phyloP scores from a whole-genome alignment of 2,888 invertebrate species.

The Escarpia spicata region DNA sequence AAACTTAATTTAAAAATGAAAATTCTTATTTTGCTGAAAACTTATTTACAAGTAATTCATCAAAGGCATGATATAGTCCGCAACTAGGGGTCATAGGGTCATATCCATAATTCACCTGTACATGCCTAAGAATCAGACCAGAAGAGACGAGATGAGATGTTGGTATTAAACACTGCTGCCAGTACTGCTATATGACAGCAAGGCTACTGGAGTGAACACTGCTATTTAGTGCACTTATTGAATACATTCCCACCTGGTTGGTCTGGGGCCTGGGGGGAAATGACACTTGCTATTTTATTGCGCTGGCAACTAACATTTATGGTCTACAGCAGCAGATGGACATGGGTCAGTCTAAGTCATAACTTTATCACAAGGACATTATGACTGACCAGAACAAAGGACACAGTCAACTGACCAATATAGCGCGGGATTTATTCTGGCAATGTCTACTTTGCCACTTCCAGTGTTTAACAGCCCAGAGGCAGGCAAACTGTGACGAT shows the following conservation, averaged over 20 bases:
- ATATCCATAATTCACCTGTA: too few species aligned
- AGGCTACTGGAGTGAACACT: neutral
- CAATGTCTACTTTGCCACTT: neutral
- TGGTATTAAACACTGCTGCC: too few species aligned
- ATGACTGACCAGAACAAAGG: neutral
- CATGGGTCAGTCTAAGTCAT: neutral
- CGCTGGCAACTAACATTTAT: neutral
- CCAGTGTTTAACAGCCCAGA: neutral
- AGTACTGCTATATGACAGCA: neutral
- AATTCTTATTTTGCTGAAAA: too few species aligned
- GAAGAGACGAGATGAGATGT: too few species aligned
- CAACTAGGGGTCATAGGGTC: too few species aligned
- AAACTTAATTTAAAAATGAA: too few species aligned
- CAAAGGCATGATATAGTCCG: too few species aligned
- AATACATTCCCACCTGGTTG: neutral
- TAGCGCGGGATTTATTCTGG: neutral
- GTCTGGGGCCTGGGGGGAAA: neutral
- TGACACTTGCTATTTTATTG: constrained; percentile 8
- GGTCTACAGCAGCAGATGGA: neutral
- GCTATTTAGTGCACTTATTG: neutral
- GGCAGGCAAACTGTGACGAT: neutral
- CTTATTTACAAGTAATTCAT: too few species aligned
- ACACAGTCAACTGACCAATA: neutral
- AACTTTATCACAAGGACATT: neutral
- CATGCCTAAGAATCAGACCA: too few species aligned